Evolutionary conservation across 2,113 vertebrate species (phyloP).

Genomic region (Eonycteris spelaea): DNA sequence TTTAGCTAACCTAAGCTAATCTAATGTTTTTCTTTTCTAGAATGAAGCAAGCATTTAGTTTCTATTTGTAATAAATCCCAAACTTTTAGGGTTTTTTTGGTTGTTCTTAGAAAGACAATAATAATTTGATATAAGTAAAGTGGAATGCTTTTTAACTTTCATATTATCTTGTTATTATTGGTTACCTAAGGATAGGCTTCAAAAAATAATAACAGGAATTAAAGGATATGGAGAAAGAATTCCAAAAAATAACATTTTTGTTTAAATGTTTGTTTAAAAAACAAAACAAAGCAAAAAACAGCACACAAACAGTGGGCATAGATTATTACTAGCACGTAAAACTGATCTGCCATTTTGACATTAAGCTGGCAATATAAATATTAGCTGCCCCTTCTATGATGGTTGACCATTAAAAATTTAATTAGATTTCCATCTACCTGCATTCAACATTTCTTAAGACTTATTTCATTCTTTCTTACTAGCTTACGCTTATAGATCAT

Average conservation of each 20-base stretch:
- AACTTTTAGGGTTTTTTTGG: not conserved
- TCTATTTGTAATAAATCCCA: slow-evolving; percentile 13
- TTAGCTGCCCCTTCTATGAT: not conserved
- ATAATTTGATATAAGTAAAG: slow-evolving; percentile 29
- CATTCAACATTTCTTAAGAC: not conserved
- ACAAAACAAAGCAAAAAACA: not conserved
- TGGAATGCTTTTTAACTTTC: slow-evolving; percentile 46
- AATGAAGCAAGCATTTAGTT: slow-evolving; percentile 54
- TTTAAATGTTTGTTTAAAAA: not conserved
- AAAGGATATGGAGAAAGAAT: slow-evolving; percentile 27
- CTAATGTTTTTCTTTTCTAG: slow-evolving; percentile 45
- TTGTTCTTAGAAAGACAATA: not conserved
- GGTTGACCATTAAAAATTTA: not conserved
- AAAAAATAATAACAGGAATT: slow-evolving; percentile 14
- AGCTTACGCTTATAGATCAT: not conserved
- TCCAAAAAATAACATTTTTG: not conserved
- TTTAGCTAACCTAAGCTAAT: slow-evolving; percentile 48
- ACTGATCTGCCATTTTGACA: not conserved
- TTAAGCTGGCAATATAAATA: not conserved
- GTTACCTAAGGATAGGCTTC: not conserved
- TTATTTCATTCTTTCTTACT: not conserved
- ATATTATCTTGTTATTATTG: not conserved
- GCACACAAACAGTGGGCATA: not conserved
- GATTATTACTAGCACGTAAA: not conserved
- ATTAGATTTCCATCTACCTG: not conserved